A percentile compares a stretch with the other conserved stretches of the same genome.
Conservation (phyloP, 2,888 invertebrate genomes). For the Eustalomyia histrio region DNA sequence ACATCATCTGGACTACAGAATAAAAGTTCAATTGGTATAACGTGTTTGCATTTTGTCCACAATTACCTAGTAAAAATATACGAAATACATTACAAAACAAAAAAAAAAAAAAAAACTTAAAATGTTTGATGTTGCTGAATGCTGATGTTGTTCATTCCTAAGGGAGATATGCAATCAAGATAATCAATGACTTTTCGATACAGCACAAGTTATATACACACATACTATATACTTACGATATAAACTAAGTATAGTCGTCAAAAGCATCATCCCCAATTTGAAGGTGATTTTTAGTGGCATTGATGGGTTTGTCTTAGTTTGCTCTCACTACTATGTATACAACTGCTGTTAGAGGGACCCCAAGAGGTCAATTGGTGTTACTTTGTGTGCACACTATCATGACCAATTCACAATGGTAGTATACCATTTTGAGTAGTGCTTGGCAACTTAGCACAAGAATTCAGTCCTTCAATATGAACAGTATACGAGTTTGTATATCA, state of each 20-base stretch:
- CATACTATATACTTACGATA: slow-evolving; percentile 12
- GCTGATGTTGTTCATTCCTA: slow-evolving; percentile 51
- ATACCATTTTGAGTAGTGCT: slow-evolving; percentile 14
- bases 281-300: slow-evolving; percentile 52
- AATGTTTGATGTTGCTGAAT: slow-evolving; percentile 41
- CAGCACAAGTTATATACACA: slow-evolving; percentile 45
- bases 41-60: slow-evolving; percentile 38
- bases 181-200: slow-evolving; percentile 65
- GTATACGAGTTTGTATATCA: no score
- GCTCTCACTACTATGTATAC: background rate
- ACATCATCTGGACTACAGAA: slow-evolving; percentile 45
- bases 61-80: slow-evolving; percentile 42
- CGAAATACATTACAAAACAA: background rate
- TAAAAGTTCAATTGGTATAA: slow-evolving; percentile 39
- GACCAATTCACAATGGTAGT: slow-evolving; percentile 53
- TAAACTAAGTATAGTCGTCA: background rate
- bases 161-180: slow-evolving; percentile 58
- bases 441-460: slow-evolving; percentile 30
- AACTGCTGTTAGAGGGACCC: slow-evolving; percentile 38
- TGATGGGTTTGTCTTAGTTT: slow-evolving; percentile 41
- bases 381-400: slow-evolving; percentile 51
- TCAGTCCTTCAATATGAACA: background rate
- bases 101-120: slow-evolving; percentile 20
- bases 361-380: slow-evolving; percentile 63
- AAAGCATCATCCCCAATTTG: slow-evolving; percentile 47